Evolutionary conservation across 1,140 invertebrate genomes (phyloP), one percentile per base, ranked within the genome.

Genomic region (Papilio aristodemus): DNA sequence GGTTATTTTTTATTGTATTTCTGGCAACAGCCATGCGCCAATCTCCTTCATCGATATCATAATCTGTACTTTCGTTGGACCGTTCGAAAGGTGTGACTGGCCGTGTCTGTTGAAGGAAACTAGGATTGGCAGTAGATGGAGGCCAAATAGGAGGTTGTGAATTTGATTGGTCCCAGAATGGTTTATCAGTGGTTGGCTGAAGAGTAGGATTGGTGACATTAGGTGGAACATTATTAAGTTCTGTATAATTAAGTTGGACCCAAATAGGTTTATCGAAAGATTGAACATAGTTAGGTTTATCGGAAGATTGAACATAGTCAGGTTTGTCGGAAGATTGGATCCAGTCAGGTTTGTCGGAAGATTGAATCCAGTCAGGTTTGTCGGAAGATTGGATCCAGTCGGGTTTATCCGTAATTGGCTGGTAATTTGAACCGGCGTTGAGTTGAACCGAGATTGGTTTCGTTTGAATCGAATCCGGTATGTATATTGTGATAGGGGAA

Each of bases 41-140:
- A 17, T 66, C 14, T 6, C 13, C 25, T 37, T 11, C 27, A 14
- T 66, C 63, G 9, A 66, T 50, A 17, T 66, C 63, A 10, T 66
- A 66, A 43, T 46, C 63, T 7, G 46, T 54, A 19, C 8, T 46
- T 54, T 54, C 46, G 9, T 11, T 25, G 22, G 46, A 13, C 9
- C 4, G 22, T 54, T 50, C 46, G 2, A 4, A 8, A 11, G 46
- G 46, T 50, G 22, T 54, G 0, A 46, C 19, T 2, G 43, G 43
- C 14, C 19, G 17, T 5, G 17, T 22, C 27, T 32, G 27, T 25
- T 54, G 46, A 25, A 22, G 19, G 8, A 54, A 54, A 11, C 10
- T 25, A 1, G 46, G 19, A 11, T 11, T 22, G 22, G 19, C 46
- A 1, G 46, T 54, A 8, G 46, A 22, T 25, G 9, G 46, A 13